Conservation (phyloP, 1,140 invertebrate species). For the Drosophila lacteicornis region DNA sequence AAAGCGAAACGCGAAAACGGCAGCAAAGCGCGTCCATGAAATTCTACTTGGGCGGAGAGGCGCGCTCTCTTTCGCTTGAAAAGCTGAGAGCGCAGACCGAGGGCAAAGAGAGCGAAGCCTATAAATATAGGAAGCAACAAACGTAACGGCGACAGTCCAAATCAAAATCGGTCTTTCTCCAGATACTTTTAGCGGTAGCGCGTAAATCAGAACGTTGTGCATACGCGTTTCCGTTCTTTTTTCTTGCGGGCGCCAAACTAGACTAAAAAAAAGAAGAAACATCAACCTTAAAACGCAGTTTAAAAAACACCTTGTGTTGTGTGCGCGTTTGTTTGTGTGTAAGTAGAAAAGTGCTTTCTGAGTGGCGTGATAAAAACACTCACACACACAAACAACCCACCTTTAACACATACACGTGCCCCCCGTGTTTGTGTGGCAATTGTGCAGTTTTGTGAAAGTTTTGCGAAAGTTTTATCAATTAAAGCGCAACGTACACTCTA, state of each 20-base stretch:
- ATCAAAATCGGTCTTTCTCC: constrained; percentile 1
- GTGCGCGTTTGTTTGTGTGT: constrained; percentile 45
- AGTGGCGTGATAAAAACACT: constrained; percentile 39
- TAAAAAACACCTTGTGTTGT: constrained; percentile 25
- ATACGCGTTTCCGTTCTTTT: constrained; percentile 23
- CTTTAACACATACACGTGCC: not conserved
- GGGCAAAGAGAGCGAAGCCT: constrained; percentile 1
- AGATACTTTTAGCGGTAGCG: constrained; percentile 9
- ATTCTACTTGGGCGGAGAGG: not conserved
- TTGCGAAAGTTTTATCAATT: constrained; percentile 54
- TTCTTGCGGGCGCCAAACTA: constrained; percentile 64
- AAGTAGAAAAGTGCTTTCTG: constrained; percentile 51
- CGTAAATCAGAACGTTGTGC: constrained; percentile 50
- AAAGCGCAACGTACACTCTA: constrained; percentile 28
- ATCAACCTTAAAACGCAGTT: constrained; percentile 60
- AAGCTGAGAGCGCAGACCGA: constrained; percentile 1
- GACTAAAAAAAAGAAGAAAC: constrained; percentile 18
- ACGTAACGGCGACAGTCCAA: constrained; percentile 47
- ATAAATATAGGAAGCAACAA: constrained; percentile 49
- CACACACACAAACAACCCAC: constrained; percentile 7
- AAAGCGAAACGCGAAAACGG: constrained; percentile 47
- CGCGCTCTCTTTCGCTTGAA: not conserved
- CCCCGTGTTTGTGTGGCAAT: constrained; percentile 21
- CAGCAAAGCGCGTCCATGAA: constrained; percentile 3
- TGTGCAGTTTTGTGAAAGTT: constrained; percentile 76